Conservation (phyloP, 2,797 vertebrate species). For the Crenichthys baileyi region DNA sequence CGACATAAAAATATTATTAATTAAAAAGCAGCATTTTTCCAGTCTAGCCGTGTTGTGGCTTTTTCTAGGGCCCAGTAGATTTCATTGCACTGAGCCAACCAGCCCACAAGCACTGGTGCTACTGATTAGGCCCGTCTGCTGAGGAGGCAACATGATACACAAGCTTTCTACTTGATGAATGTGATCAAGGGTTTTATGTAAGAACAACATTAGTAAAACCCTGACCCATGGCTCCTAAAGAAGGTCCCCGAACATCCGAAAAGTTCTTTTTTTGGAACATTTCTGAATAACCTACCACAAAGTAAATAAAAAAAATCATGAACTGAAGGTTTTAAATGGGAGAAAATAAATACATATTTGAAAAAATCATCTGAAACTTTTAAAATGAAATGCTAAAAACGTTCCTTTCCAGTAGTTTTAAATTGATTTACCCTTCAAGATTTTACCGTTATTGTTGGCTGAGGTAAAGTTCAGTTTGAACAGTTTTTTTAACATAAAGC, state of each 20-base stretch:
- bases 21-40: constrained; percentile 15
- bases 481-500: neutral
- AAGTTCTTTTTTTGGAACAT: neutral
- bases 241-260: neutral
- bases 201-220: neutral
- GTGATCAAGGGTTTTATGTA: constrained; percentile 1
- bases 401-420: neutral
- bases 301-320: neutral
- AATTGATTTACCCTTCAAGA: neutral
- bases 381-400: too few relatives aligned
- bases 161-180: constrained; percentile 11
- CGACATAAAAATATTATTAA: constrained; percentile 2
- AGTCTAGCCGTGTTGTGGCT: constrained; percentile 39
- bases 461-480: neutral
- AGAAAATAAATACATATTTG: too few relatives aligned
- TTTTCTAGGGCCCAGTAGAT: constrained; percentile 21
- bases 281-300: neutral
- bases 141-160: constrained; percentile 30
- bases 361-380: too few relatives aligned
- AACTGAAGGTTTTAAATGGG: neutral
- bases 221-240: neutral
- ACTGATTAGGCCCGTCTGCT: constrained; percentile 53
- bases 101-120: constrained; percentile 45
- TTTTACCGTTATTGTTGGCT: neutral
- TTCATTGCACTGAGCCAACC: constrained; percentile 36